Evolutionary conservation across 2,113 vertebrate species (phyloP).

Genomic region (Tyrannus savana): DNA sequence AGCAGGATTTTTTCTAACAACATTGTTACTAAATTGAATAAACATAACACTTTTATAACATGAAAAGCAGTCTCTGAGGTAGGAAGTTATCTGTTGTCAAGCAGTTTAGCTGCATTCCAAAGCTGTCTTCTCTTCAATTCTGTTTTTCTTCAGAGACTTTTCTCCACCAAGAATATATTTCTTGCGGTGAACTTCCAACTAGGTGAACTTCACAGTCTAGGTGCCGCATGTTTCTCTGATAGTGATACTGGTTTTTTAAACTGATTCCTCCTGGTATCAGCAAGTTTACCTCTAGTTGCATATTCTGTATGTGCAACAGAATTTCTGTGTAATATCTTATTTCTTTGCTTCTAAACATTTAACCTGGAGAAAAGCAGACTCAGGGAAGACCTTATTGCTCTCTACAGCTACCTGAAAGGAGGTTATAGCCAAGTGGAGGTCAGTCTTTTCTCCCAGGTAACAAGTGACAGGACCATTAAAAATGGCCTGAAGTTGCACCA

Average conservation of each 20-base stretch:
- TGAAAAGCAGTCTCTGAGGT: too few species aligned
- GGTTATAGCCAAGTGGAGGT: background rate
- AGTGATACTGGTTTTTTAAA: background rate
- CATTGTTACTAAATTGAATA: too few species aligned
- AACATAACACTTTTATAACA: too few species aligned
- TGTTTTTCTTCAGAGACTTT: too few species aligned
- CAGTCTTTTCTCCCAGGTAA: background rate
- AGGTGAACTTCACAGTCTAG: background rate
- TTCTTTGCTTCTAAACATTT: background rate
- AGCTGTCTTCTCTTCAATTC: too few species aligned
- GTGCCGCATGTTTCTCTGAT: background rate
- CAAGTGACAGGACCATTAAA: background rate
- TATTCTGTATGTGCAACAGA: background rate
- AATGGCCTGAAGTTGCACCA: background rate
- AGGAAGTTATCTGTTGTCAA: too few species aligned
- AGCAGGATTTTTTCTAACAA: too few species aligned
- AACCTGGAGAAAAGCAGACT: background rate
- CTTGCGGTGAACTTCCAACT: too few species aligned
- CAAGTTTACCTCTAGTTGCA: background rate
- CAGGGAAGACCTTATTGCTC: fast-evolving
- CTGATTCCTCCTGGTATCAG: background rate
- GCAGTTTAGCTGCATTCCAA: too few species aligned
- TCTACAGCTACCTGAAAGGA: background rate
- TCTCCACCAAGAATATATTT: too few species aligned
- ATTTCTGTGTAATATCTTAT: background rate